phyloP scores from a whole-genome alignment of 1,140 invertebrate genomes.

The Bombus polaris region DNA sequence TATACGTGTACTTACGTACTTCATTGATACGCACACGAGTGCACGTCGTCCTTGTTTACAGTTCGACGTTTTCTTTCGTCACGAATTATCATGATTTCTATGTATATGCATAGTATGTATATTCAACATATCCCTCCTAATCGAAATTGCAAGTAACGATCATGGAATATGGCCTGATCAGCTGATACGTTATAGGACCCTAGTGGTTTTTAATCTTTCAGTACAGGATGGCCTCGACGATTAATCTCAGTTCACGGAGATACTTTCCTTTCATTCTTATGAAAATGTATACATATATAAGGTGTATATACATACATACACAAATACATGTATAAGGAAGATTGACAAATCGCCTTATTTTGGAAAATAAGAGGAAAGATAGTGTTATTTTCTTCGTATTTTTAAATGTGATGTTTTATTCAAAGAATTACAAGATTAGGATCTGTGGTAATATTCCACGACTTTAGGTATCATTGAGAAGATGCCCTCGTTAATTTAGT shows the following conservation, averaged over 20 bases:
- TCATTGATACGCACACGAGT: slow-evolving; percentile 26
- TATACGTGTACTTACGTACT: slow-evolving; percentile 21
- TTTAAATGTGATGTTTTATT: too few relatives aligned
- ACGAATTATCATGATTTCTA: background rate
- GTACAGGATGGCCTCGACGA: background rate
- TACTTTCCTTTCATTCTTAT: background rate
- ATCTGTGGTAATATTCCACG: too few relatives aligned
- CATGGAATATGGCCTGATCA: slow-evolving; percentile 14
- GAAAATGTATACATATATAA: background rate
- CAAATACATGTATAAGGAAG: background rate
- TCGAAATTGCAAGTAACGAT: slow-evolving; percentile 25
- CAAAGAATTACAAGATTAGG: too few relatives aligned
- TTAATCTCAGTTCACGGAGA: background rate
- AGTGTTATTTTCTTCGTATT: too few relatives aligned
- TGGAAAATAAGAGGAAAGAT: background rate
- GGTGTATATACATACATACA: too few relatives aligned
- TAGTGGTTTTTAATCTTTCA: background rate
- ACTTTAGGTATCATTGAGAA: too few relatives aligned
- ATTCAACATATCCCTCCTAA: background rate
- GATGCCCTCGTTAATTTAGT: too few relatives aligned
- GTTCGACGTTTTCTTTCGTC: background rate
- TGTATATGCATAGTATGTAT: background rate
- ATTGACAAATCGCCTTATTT: background rate
- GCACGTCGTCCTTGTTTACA: slow-evolving; percentile 21
- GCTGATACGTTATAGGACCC: slow-evolving; percentile 21